phyloP scores from a whole-genome alignment of 2,888 invertebrate genomes.

The Lepidocyrtinus sp. region DNA sequence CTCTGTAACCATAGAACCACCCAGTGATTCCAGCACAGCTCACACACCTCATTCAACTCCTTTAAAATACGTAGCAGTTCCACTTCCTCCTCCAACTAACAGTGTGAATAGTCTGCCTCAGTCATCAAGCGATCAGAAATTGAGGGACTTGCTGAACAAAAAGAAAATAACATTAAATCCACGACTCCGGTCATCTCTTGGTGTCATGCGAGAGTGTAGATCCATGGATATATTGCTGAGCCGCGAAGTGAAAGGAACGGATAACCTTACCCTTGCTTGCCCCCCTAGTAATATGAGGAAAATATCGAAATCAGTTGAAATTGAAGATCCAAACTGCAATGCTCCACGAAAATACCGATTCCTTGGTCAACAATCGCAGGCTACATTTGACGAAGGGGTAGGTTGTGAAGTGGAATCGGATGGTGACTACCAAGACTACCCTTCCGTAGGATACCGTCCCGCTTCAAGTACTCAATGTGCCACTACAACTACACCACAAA shows the following conservation, averaged over 20 bases:
- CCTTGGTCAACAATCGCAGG: not conserved
- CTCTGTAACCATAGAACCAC: conserved; percentile 69
- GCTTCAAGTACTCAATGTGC: conserved; percentile 25
- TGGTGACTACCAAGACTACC: conserved; percentile 1
- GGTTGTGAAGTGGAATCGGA: not conserved
- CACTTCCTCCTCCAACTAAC: conserved; percentile 76
- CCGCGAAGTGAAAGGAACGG: conserved; percentile 70
- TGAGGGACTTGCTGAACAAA: conserved; percentile 19
- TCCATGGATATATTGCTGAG: conserved; percentile 79
- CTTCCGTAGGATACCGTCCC: not conserved
- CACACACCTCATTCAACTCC: conserved; percentile 58
- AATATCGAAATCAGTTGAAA: conserved; percentile 68
- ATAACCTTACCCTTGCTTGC: not conserved
- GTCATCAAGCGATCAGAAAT: conserved; percentile 48
- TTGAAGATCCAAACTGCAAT: conserved; percentile 45
- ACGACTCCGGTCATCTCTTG: conserved; percentile 53
- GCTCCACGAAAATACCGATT: not conserved
- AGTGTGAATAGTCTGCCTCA: conserved; percentile 56
- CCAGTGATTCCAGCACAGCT: conserved; percentile 67
- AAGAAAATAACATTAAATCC: conserved; percentile 60
- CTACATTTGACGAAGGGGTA: not conserved
- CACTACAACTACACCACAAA: not conserved
- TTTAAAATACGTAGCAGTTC: not conserved
- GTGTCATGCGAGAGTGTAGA: conserved; percentile 77
- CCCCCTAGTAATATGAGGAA: conserved; percentile 57